Evolutionary conservation across 2,888 invertebrate species (phyloP).

Genomic region (Plebejus argus): DNA sequence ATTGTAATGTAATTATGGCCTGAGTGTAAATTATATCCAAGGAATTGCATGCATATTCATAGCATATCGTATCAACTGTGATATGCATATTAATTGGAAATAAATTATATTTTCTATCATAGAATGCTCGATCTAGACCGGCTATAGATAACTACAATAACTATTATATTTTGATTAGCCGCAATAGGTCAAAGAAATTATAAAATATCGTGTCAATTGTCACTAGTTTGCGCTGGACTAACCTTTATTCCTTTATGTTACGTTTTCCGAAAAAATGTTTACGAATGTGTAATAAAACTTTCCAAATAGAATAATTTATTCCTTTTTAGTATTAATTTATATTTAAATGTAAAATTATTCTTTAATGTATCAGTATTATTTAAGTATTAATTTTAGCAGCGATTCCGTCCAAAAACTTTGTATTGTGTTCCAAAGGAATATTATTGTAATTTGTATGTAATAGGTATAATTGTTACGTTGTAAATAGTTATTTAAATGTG

Average conservation of each 20-base stretch:
- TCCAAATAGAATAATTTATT: neutral
- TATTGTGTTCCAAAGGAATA: constrained; percentile 77
- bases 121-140: neutral
- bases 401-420: constrained; percentile 70
- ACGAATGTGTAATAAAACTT: neutral
- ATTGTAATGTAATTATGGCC: neutral
- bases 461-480: constrained; percentile 42
- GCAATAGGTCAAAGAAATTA: neutral
- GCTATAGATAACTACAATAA: neutral
- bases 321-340: neutral
- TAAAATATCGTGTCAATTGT: neutral
- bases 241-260: neutral
- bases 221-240: neutral
- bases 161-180: neutral
- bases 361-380: constrained; percentile 47
- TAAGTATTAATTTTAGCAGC: constrained; percentile 48
- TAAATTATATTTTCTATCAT: neutral
- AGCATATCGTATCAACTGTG: neutral
- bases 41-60: neutral
- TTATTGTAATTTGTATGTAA: constrained; percentile 38
- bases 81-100: neutral
- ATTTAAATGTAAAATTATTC: constrained; percentile 1
- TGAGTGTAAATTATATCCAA: neutral
- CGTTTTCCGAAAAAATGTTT: neutral
- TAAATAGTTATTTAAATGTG: constrained; percentile 29